These are phyloP conservation scores for Denticeps clupeoides DNA, from an alignment of 2,797 vertebrate species.

Conservation along the genomic window DNA sequence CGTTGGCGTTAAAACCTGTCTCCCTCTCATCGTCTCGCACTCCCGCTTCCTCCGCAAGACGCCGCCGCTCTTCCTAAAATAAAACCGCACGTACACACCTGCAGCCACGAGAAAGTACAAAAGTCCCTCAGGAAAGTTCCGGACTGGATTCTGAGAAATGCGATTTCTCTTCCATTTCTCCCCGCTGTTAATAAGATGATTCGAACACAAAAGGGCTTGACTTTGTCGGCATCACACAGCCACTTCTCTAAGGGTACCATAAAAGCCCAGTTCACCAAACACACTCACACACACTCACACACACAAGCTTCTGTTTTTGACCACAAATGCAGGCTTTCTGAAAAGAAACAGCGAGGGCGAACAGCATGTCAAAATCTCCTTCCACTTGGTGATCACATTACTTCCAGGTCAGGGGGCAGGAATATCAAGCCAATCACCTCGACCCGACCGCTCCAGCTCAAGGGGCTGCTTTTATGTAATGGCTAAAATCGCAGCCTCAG, in stretches of 20 bases:
- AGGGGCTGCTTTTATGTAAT: neutral
- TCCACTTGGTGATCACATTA: constrained; percentile 12
- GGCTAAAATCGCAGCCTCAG: neutral
- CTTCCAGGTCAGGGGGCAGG: constrained; percentile 24
- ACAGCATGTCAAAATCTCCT: constrained; percentile 6
- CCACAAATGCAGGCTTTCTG: too few species aligned
- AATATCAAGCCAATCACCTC: constrained; percentile 13
- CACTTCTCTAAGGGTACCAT: too few species aligned
- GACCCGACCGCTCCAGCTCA: neutral
- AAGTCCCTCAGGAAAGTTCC: neutral
- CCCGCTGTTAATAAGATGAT: too few species aligned
- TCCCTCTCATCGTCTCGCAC: constrained; percentile 1
- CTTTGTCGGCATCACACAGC: too few species aligned
- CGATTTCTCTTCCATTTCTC: too few species aligned
- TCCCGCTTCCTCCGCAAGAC: neutral
- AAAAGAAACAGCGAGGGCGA: too few species aligned
- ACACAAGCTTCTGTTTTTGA: too few species aligned
- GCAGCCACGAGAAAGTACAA: too few species aligned
- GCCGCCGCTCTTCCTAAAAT: neutral
- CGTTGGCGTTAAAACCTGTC: constrained; percentile 14
- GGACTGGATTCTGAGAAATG: too few species aligned
- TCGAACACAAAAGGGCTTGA: too few species aligned
- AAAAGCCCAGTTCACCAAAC: too few species aligned
- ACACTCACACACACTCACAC: too few species aligned
- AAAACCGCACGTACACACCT: constrained; percentile 32